Base-by-base conservation (phyloP, 2,888 invertebrate genomes). In the Odontocolon sp. region DNA sequence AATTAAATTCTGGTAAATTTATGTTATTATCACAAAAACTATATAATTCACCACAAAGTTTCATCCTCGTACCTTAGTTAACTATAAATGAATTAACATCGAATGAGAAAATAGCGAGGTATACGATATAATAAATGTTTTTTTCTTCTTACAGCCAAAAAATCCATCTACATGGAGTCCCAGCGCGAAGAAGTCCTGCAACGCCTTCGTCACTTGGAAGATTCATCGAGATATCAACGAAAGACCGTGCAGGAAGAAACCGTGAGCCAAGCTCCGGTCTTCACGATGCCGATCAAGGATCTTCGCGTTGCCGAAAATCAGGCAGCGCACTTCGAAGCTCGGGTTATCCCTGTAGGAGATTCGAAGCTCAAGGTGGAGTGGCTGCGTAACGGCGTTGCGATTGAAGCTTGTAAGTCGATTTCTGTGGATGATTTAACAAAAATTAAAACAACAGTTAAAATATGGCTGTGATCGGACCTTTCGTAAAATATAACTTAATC, bases 261-360 rank as follows among this genome's bases (percentile, higher is more conserved):
- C 23, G 92, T 96, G 3, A 95, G 94, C 8, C 97, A 97, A 91
- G 96, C 98, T 42, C 98, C 98, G 3, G 95, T 97, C 14, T 98
- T 98, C 88, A 98, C 98, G 0, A 93, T 96, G 92, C 97, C 98
- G 0, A 95, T 98, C 88, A 95, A 96, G 84, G 97, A 97, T 88
- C 93, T 97, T 9, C 93, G 94, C 80, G 95, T 96, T 3, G 95
- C 96, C 73, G 98, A 98, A 91, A 97, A 97, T 87, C 96, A 97
- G 91, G 96, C 97, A 1, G 97, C 96, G 71, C 97, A 98, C 91
- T 98, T 98, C 89, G 98, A 98, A 91, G 97, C 97, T 14, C 93
- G 97, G 23, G 93, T 98, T 1, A 97, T 98, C 87, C 98, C 98
- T 6, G 98, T 98, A 1, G 98, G 98, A 66, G 98, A 98, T 91